Evolutionary conservation across 2,113 vertebrate species (phyloP), one percentile per base, ranked within the genome.

Genomic region (Gallinago undulata): DNA sequence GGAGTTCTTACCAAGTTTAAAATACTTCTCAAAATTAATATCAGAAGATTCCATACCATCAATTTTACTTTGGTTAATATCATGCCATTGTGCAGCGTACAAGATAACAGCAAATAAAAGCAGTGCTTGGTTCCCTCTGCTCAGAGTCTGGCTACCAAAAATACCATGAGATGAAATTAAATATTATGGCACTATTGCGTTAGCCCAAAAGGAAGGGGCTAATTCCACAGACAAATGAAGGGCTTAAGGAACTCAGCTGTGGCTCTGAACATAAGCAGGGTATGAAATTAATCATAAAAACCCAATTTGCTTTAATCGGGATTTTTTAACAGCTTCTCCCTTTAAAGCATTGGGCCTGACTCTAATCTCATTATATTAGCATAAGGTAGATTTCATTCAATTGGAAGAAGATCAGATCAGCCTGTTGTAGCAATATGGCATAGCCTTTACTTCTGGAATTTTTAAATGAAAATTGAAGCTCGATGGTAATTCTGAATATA

Each of bases 391-490:
- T 76, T 83, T 73, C n/a, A 50, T 66, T 84, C 28, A n/a, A 7
- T 3, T 94, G 83, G 70, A 86, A 90, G 41, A 69, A 87, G 30
- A 66, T 6, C 53, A 56, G 43, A 56, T 85, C 62, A 85, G 39
- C 16, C 25, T 73, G 76, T 73, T 88, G 33, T 64, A 83, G 59
- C 48, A 91, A 45, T 70, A 72, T 60, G 51, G 43, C 11, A 48
- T 22, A 91, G 59, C 22, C 11, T 72, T 82, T 89, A 43, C 66
- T 83, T 89, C 84, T 69, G 84, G 43, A 89, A 66, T 87, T 85
- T 81, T 87, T 41, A 89, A 81, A 68, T 81, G 25, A 72, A 87
- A 89, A 87, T 68, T 76, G 53, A 82, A 87, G 37, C 77, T 63
- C 22, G n/a, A 35, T 77, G 30, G 21, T 82, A 72, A 60, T 84